These are phyloP conservation scores for Pachliopta kotzebuea DNA, from an alignment of 2,888 invertebrate species.

Conservation along the genomic window DNA sequence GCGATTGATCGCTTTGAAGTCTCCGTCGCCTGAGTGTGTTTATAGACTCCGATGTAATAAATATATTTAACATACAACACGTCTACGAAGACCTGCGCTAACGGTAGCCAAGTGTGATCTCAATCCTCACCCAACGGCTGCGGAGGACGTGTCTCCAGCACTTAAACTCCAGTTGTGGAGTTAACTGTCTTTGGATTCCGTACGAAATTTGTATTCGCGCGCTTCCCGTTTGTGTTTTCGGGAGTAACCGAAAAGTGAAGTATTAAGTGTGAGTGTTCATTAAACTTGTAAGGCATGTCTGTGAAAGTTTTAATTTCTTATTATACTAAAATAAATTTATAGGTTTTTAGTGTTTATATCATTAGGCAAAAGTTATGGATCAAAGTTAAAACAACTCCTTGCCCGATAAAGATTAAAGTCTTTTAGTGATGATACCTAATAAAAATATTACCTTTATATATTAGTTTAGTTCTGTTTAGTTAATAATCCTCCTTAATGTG, in stretches of 20 bases:
- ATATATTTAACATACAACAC: constrained; percentile 74
- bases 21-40: constrained; percentile 62
- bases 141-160: constrained; percentile 66
- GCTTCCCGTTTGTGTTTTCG: constrained; percentile 49
- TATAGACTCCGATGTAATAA: constrained; percentile 74
- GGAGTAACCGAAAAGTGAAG: constrained; percentile 44
- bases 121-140: constrained; percentile 72
- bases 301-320: constrained; percentile 30
- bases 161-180: constrained; percentile 47
- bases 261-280: constrained; percentile 54
- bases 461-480: too few species aligned
- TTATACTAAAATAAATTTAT: constrained; percentile 4
- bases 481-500: too few species aligned
- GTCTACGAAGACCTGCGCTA: constrained; percentile 59
- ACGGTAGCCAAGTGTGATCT: constrained; percentile 65
- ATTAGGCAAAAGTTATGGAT: too few species aligned
- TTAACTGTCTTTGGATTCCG: constrained; percentile 38
- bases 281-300: constrained; percentile 35
- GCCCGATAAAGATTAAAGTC: too few species aligned
- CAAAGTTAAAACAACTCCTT: too few species aligned
- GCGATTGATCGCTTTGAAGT: constrained; percentile 77
- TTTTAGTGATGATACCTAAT: too few species aligned
- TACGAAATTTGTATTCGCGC: constrained; percentile 55
- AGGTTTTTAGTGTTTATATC: too few species aligned
- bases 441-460: too few species aligned